A percentile compares a stretch with the other conserved stretches of the same genome.
phyloP scores from a whole-genome alignment of 2,797 vertebrate species.

The Geotrypetes seraphini region DNA sequence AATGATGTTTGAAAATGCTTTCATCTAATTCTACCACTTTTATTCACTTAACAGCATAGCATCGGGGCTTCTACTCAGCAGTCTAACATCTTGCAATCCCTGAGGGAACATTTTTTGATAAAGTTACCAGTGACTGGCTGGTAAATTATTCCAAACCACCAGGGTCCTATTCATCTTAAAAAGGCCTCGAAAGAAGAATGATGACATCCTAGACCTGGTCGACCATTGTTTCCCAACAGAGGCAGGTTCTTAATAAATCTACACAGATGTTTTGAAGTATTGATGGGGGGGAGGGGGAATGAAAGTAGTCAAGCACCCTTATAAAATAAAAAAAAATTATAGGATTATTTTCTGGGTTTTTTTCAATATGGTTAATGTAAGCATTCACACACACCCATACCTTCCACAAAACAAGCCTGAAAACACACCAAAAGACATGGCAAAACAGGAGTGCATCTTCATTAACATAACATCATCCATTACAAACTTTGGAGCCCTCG shows the following conservation, averaged over 20 bases:
- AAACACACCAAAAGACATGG: too few species aligned
- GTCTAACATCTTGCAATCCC: conserved; percentile 37
- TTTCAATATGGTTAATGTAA: too few species aligned
- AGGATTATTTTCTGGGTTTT: conserved; percentile 1
- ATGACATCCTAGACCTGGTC: conserved; percentile 1
- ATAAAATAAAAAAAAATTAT: too few species aligned
- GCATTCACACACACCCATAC: too few species aligned
- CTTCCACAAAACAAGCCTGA: too few species aligned
- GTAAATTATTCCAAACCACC: conserved; percentile 33
- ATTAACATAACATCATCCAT: too few species aligned
- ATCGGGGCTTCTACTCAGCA: conserved; percentile 40
- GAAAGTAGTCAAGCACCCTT: conserved; percentile 6
- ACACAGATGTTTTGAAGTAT: conserved; percentile 7
- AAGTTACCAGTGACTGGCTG: conserved; percentile 39
- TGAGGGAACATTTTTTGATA: conserved; percentile 49
- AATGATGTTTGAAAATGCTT: conserved; percentile 65
- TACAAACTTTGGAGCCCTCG: too few species aligned
- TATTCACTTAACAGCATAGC: conserved; percentile 62
- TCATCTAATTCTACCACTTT: conserved; percentile 69
- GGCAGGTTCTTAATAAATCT: conserved; percentile 5
- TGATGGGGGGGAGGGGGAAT: too few species aligned
- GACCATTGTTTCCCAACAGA: neutral
- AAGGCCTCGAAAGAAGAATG: conserved; percentile 48
- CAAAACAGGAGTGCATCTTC: too few species aligned
- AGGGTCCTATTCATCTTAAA: conserved; percentile 57